Conservation (phyloP, 2,113 vertebrate species). For the Plestiodon gilberti region DNA sequence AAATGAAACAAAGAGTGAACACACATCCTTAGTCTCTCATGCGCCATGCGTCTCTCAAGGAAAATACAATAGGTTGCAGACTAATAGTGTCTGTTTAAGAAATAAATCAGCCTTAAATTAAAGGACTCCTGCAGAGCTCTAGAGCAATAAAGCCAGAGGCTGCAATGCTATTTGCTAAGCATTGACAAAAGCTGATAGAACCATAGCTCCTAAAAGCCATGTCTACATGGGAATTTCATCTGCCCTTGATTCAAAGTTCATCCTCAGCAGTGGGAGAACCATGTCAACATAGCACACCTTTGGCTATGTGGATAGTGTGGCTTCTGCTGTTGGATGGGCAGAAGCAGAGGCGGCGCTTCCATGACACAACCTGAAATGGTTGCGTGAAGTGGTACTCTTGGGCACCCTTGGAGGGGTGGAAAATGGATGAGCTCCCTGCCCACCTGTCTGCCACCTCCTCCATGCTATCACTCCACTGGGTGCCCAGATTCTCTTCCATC, state of each 20-base stretch:
- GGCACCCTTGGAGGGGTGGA: too few species aligned
- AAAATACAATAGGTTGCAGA: neutral
- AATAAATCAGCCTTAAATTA: constrained; percentile 11
- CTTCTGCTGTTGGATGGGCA: neutral
- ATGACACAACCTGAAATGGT: too few species aligned
- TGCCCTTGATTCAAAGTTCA: neutral
- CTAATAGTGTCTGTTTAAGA: constrained; percentile 9
- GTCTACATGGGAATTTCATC: neutral
- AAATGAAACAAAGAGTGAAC: neutral
- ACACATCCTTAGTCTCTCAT: neutral
- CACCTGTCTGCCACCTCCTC: too few species aligned
- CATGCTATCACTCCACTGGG: too few species aligned
- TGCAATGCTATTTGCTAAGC: neutral
- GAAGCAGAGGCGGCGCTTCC: neutral
- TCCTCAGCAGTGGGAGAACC: neutral
- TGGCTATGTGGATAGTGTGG: neutral
- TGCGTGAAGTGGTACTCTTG: too few species aligned
- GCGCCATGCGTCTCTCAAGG: neutral
- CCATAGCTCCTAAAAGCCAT: neutral
- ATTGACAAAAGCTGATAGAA: neutral
- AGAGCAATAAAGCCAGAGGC: constrained; percentile 6
- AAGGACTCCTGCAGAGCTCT: constrained; percentile 2
- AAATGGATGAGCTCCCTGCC: too few species aligned
- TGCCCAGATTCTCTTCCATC: too few species aligned
- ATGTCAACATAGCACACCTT: neutral